Evolutionary conservation across 2,113 vertebrate genomes (phyloP), one percentile per base, ranked within the genome.

Genomic region (Zosterops hypoxanthus): DNA sequence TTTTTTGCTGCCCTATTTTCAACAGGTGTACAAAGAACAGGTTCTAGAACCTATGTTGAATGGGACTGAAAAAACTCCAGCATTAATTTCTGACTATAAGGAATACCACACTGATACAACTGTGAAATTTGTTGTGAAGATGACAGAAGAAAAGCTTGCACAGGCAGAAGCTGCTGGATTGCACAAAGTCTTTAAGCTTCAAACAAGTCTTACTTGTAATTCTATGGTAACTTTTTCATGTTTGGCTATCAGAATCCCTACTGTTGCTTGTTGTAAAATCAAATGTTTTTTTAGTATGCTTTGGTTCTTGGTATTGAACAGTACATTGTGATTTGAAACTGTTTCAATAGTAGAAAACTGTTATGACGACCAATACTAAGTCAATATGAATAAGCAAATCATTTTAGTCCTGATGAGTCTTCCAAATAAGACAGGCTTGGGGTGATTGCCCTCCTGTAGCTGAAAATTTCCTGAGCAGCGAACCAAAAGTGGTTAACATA

Each of bases 151-250:
- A 95, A 99, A 99, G 77, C 98, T 99, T 94, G 98, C 98, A 42
- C 99, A 99, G 94, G 99, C 99, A n/a, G 99, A 99, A 97, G 98
- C 99, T 60, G 99, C 98, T 36, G 99, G 99, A 29, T 97, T 99
- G 64, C 99, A 99, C 97, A 99, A 99, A 97, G 99, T 99, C 90
- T 99, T 99, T 97, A 99, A 99, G 92, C 98, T 99, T 94, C 99
- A 99, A 95, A 99, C 99, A 92, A 99, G 98, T 92, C 99, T 99
- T 91, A 99, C 99, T 96, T 99, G 99, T 97, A 99, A 99, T 98
- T 99, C 99, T 60, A 99, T 99, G 99, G 99, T 99, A 98, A 97
- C 83, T 95, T 97, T 81, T 92, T 95, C 88, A 89, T 64, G 88
- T 96, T 97, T 97, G 93, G 70, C 81, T 97, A 90, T 88, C 79